A percentile compares a stretch with the other conserved stretches of the same genome.
Evolutionary conservation across 2,113 vertebrate species (phyloP).

Genomic region (Colaptes auratus): DNA sequence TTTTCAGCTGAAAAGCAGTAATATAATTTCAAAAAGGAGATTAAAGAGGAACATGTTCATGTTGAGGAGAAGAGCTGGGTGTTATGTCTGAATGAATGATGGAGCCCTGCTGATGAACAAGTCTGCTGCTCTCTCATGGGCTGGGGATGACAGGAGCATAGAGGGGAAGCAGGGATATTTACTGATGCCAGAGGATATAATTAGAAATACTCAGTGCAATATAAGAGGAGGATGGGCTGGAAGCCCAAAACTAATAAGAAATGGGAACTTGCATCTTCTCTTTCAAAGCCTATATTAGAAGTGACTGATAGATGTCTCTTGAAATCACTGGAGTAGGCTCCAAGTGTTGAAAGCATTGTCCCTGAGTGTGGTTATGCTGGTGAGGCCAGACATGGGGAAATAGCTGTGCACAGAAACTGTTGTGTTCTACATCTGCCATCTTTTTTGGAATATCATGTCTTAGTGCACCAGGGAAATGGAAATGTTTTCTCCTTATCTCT

Average conservation of each 20-base stretch:
- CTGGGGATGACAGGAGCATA: background rate
- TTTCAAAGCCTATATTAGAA: background rate
- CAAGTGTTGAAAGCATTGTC: background rate
- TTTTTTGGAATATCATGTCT: background rate
- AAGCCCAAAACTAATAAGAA: background rate
- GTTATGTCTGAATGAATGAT: background rate
- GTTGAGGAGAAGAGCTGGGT: background rate
- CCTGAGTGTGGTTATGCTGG: background rate
- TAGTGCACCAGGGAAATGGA: background rate
- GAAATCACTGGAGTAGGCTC: background rate
- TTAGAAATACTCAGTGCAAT: background rate
- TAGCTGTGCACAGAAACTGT: background rate
- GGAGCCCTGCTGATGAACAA: background rate
- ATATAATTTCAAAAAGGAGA: background rate
- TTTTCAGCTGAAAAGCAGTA: constrained; percentile 2
- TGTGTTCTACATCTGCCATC: background rate
- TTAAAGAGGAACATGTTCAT: background rate
- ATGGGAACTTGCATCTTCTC: background rate
- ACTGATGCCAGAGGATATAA: background rate
- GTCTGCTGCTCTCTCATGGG: background rate
- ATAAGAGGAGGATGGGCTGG: background rate
- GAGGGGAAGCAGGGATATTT: background rate
- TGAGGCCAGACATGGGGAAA: background rate
- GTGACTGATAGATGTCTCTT: background rate
- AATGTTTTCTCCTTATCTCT: background rate